Base-by-base conservation (phyloP, 37 sponge, comb jelly and placozoan genomes). In the Theonella swinhoei region DNA sequence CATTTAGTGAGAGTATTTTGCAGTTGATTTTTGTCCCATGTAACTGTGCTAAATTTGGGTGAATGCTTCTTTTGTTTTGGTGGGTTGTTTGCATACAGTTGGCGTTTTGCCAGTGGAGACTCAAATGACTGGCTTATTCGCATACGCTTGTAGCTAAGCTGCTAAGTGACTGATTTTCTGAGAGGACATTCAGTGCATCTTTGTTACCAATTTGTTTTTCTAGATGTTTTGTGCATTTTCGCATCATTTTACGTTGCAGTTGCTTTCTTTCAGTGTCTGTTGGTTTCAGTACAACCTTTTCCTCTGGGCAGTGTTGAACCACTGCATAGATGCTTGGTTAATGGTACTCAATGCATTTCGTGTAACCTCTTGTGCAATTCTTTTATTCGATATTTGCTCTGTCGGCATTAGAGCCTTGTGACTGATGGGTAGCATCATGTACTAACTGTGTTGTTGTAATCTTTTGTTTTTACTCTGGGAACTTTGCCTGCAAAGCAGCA, bases 11-110 rank as follows among this genome's bases (percentile, higher is more conserved):
- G 34, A 23, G 2, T 58, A 33, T 72, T 34, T 9, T 62, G 63
- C 33, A 82, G 22, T 29, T 20, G 19, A 4, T 82, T 73, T 8
- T 71, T 82, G 72, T 82, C 81, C 81, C 81, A 80, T 33, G 68
- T 30, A 19, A 82, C 82, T 58, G 58, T 72, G 23, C 72, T 62
- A 82, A 82, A 82, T 7, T 82, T 82, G 9, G 82, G 82, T 24
- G 82, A 82, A 39, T 82, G 82, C 34, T 58, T 72, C 25, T n/a
- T 0, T 19, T 62, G 8, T 80, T 7, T 17, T 47, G 14, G 7
- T 47, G 54, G 7, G 37, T 1, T 62, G 1, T 2, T 59, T 1
- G 54, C 24, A 11, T 60, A 32, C 1, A 60, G 35, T 37, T 35
- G 28, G 42, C 76, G 76, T 26, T 4, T 75, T 75, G 39, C 47